phyloP scores from a whole-genome alignment of 2,797 vertebrate species.

The Microhierax caerulescens region DNA sequence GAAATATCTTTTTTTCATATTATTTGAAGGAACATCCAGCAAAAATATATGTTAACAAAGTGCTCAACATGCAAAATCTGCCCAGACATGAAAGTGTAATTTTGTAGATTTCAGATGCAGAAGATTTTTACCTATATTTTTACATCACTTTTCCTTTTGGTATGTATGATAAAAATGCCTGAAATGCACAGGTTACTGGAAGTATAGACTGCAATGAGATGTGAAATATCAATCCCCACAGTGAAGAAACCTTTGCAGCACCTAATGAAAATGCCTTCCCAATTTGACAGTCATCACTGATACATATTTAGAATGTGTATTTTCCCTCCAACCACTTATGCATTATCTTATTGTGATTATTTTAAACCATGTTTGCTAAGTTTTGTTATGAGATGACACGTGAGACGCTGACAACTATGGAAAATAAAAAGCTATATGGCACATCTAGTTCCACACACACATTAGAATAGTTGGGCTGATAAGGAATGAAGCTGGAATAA shows the following conservation, averaged over 20 bases:
- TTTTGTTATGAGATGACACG: background rate
- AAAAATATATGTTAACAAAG: background rate
- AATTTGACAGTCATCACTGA: background rate
- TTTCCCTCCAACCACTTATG: background rate
- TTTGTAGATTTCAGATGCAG: background rate
- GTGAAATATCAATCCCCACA: background rate
- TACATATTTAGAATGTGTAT: background rate
- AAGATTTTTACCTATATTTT: background rate
- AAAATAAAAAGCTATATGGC: background rate
- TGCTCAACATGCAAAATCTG: background rate
- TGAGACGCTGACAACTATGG: background rate
- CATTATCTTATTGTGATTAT: background rate
- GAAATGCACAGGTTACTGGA: background rate
- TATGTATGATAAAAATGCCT: background rate
- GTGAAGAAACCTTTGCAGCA: background rate
- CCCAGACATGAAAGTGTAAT: background rate
- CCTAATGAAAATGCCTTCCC: background rate
- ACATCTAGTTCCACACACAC: background rate
- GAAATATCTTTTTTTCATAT: background rate
- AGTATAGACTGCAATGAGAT: background rate
- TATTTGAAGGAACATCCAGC: background rate
- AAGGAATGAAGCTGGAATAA: background rate
- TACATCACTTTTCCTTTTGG: background rate
- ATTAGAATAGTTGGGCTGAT: background rate
- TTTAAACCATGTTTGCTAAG: background rate